A percentile compares a stretch with the other conserved stretches of the same genome.
Conservation (phyloP, 2,888 invertebrate genomes). For the Tetramorium bicarinatum region DNA sequence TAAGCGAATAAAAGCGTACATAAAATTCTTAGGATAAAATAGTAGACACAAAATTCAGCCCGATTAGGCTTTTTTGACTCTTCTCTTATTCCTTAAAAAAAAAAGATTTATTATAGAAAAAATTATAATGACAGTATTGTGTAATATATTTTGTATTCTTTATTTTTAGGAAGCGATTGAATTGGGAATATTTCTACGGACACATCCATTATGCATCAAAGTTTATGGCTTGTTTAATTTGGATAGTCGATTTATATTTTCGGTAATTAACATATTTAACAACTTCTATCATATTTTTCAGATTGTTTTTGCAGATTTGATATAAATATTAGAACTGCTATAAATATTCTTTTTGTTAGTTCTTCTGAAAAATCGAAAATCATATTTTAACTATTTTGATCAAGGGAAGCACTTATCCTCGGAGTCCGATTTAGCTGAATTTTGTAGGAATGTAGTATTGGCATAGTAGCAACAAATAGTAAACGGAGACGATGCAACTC, state of each 20-base stretch:
- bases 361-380: no score
- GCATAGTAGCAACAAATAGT: no score
- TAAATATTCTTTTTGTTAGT: neutral
- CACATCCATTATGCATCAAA: neutral
- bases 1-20: no score
- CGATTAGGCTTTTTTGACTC: no score
- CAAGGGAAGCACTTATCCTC: no score
- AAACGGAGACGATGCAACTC: no score
- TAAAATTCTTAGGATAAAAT: no score
- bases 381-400: no score
- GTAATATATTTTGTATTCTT: neutral
- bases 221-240: constrained; percentile 27
- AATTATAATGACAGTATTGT: neutral
- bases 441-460: no score
- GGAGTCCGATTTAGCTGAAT: no score
- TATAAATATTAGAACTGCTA: neutral
- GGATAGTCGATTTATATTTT: neutral
- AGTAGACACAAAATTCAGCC: no score
- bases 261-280: constrained; percentile 13
- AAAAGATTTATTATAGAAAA: neutral
- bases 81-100: no score
- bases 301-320: neutral
- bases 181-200: constrained; percentile 7
- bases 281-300: neutral
- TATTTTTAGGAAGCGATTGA: constrained; percentile 30